A percentile compares a stretch with the other conserved stretches of the same genome.
These are phyloP conservation scores for Octonoba sinensis DNA, from an alignment of 2,888 invertebrate species.

Conservation along the genomic window DNA sequence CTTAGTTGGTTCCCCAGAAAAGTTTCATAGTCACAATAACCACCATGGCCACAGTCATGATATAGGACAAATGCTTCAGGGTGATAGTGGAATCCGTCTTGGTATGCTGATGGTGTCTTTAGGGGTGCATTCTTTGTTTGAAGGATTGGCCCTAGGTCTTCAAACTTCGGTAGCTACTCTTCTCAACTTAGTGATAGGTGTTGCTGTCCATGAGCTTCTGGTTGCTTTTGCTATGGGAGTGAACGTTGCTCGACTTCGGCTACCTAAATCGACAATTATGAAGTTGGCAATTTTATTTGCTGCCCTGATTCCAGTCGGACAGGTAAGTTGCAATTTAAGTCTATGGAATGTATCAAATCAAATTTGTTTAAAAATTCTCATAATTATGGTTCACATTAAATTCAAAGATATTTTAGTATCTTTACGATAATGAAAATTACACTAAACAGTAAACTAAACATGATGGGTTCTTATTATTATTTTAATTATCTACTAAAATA, in stretches of 20 bases:
- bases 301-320: constrained; percentile 68
- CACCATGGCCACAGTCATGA: constrained; percentile 61
- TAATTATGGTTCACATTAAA: no score
- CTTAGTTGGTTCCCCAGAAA: constrained; percentile 23
- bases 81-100: constrained; percentile 65
- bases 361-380: no score
- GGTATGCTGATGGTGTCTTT: constrained; percentile 68
- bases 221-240: constrained; percentile 69
- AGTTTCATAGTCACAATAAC: constrained; percentile 43
- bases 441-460: no score
- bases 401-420: no score
- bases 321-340: constrained; percentile 47
- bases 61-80: constrained; percentile 39
- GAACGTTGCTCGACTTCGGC: constrained; percentile 67
- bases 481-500: no score
- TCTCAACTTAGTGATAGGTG: constrained; percentile 67
- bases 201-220: constrained; percentile 68
- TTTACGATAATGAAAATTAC: no score
- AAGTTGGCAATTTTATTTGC: constrained; percentile 67
- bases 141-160: constrained; percentile 70
- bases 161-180: constrained; percentile 66
- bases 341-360: no score
- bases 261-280: constrained; percentile 60
- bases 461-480: no score
- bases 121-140: constrained; percentile 69